Base-by-base conservation (phyloP, 2,888 invertebrate genomes). In the Catocala fraxini region DNA sequence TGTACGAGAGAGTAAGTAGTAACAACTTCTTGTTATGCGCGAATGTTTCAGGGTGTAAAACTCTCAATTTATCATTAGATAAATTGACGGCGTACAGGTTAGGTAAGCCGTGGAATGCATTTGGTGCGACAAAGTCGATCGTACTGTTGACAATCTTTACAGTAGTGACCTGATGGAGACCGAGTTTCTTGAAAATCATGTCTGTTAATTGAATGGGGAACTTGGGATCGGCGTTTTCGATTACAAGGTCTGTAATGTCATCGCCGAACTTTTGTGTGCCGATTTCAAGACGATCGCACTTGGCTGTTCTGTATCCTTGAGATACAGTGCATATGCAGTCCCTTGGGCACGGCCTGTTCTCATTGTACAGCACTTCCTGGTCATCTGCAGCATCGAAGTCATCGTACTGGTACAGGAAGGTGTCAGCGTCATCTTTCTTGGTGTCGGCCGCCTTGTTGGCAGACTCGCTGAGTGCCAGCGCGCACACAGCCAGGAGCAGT, bases 31-130 rank as follows among this genome's bases (percentile, higher is more conserved):
- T 95, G 81, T 96, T 96, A 65, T 93, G 95, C 35, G 95, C 95
- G 86, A 97, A 97, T 1, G 96, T 96, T 75, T 97, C 96, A 0
- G 96, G 96, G 73, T 97, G 95, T 53, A 97, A 91, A 59, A 94
- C 92, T 63, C 95, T 95, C 33, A 97, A 93, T 59, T 95, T 96
- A 63, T 96, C 96, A 81, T 96, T 96, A 2, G 96, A 95, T 63
- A 97, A 91, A 77, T 96, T 96, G 0, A 97, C 95, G 15, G 96
- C 95, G 73, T 96, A 96, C 35, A 97, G 89, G 68, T 96, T 95
- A 15, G 95, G 91, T 56, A 97, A 91, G 5, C 95, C 96, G 66
- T 95, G 95, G 92, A 97, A 97, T 0, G 97, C 97, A 52, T 95
- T 95, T 15, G 95, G 95, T 74, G 96, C 95, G 71, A 97, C 94